Evolutionary conservation across 2,888 invertebrate genomes (phyloP).

Genomic region (Chymomyza fuscimana): DNA sequence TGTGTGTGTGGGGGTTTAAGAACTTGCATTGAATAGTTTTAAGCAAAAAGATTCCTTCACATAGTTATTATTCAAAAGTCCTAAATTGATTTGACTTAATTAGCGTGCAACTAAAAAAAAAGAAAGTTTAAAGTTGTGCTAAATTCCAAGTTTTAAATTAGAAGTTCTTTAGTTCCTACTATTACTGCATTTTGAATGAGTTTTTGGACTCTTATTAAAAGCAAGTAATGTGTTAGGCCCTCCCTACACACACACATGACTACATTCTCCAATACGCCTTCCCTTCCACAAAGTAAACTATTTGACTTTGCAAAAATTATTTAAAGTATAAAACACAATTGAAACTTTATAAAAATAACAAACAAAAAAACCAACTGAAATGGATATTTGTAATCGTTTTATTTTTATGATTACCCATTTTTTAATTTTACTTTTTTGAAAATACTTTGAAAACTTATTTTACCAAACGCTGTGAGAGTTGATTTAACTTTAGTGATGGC

Average conservation of each 20-base stretch:
- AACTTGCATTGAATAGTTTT: too few relatives aligned
- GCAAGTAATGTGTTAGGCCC: neutral
- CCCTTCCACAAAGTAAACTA: conserved; percentile 14
- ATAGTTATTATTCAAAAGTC: too few relatives aligned
- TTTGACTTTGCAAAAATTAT: conserved; percentile 29
- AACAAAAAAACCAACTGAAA: conserved; percentile 37
- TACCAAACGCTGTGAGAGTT: conserved; percentile 66
- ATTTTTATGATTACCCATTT: conserved; percentile 9
- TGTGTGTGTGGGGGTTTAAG: neutral
- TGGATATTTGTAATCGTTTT: conserved; percentile 41
- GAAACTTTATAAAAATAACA: conserved; percentile 45
- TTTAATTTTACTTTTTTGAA: conserved; percentile 16
- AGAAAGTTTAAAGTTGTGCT: neutral
- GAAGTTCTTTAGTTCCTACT: conserved; percentile 13
- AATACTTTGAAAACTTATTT: conserved; percentile 35
- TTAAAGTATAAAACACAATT: conserved; percentile 9
- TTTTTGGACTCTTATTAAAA: neutral
- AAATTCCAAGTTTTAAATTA: conserved; percentile 32
- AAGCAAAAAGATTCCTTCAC: too few relatives aligned
- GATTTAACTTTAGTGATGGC: conserved; percentile 68
- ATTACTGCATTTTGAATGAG: neutral
- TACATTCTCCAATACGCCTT: conserved; percentile 6
- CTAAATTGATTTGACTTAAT: neutral
- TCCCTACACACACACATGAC: neutral
- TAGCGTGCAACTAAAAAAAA: neutral